A percentile compares a stretch with the other conserved stretches of the same genome.
These are phyloP conservation scores for Drosophila mercatorum DNA, from an alignment of 2,888 invertebrate genomes.

Conservation along the genomic window DNA sequence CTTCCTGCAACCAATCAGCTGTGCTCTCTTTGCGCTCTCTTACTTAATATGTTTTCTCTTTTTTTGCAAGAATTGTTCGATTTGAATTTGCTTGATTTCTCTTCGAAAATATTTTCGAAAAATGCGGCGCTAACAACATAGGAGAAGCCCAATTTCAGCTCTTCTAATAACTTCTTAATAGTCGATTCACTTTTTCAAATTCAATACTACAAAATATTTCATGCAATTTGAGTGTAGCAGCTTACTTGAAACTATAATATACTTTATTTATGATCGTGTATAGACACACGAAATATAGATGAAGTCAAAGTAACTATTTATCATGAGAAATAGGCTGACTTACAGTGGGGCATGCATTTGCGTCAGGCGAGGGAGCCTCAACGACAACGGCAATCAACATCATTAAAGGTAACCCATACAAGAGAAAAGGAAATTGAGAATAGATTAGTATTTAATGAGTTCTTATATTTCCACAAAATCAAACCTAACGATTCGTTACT, in stretches of 20 bases:
- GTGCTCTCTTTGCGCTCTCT: constrained; percentile 55
- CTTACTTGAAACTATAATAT: background rate
- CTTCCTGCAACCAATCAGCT: constrained; percentile 54
- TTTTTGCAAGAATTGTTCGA: constrained; percentile 2
- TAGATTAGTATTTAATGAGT: constrained; percentile 82
- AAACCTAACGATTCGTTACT: constrained; percentile 70
- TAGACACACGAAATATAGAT: constrained; percentile 1
- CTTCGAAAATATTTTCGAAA: constrained; percentile 7
- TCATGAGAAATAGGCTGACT: constrained; percentile 43
- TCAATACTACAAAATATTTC: too few species aligned
- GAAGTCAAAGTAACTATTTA: constrained; percentile 6
- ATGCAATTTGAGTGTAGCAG: background rate
- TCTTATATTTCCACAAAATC: constrained; percentile 67
- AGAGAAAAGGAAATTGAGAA: constrained; percentile 73
- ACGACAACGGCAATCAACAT: constrained; percentile 46
- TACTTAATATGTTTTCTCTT: constrained; percentile 40
- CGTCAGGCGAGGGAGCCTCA: constrained; percentile 16
- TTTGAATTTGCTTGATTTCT: constrained; percentile 9
- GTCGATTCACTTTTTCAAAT: too few species aligned
- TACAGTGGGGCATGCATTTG: constrained; percentile 30
- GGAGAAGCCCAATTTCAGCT: too few species aligned
- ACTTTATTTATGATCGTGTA: background rate
- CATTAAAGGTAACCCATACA: constrained; percentile 60
- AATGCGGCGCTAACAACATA: background rate
- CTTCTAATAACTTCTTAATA: too few species aligned